Percentiles rank a stretch among this genome's conserved stretches.
Conservation (phyloP, 2,113 vertebrate species). For the Onychostoma macrolepis region DNA sequence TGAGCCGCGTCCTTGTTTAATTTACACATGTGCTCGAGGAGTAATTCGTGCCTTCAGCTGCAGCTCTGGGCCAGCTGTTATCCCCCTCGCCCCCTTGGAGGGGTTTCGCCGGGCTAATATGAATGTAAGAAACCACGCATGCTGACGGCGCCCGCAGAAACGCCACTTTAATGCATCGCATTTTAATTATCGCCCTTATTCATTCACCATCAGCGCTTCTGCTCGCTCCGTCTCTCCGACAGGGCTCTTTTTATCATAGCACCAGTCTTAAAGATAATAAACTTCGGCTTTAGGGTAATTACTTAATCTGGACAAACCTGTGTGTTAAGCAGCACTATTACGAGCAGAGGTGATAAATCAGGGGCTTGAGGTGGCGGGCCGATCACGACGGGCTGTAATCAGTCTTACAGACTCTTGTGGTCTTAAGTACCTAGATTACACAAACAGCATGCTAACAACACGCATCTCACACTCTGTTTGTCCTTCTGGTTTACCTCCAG, state of each 20-base stretch:
- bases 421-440: constrained; percentile 86
- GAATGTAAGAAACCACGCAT: constrained; percentile 69
- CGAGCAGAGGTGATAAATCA: constrained; percentile 86
- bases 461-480: constrained; percentile 27
- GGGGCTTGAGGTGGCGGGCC: constrained; percentile 77
- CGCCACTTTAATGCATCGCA: constrained; percentile 73
- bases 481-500: neutral
- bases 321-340: constrained; percentile 96
- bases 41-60: constrained; percentile 56
- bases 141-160: constrained; percentile 67
- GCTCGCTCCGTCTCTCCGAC: constrained; percentile 58
- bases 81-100: constrained; percentile 67
- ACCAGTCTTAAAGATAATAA: constrained; percentile 87
- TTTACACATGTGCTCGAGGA: constrained; percentile 62
- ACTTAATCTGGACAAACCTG: constrained; percentile 97
- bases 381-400: constrained; percentile 82
- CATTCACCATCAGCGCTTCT: constrained; percentile 57
- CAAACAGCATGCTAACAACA: constrained; percentile 86
- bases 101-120: constrained; percentile 72
- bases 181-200: constrained; percentile 78
- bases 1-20: constrained; percentile 66
- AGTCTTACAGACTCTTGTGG: constrained; percentile 82
- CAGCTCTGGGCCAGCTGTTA: constrained; percentile 52
- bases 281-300: constrained; percentile 96
- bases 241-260: constrained; percentile 80